phyloP scores from a whole-genome alignment of 2,113 vertebrate species.

The Macrotis lagotis region DNA sequence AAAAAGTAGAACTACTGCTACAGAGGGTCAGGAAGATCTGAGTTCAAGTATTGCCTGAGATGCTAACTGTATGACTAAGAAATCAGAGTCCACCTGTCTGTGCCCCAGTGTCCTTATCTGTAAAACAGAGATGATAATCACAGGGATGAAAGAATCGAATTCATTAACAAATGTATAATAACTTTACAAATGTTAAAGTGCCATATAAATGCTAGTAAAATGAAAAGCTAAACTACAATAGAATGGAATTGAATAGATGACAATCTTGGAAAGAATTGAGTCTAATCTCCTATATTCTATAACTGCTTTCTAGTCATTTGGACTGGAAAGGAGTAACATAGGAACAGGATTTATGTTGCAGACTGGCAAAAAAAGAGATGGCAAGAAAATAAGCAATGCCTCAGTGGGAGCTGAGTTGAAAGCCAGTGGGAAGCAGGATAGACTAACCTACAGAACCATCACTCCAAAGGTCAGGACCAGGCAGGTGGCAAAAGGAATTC shows the following conservation, averaged over 20 bases:
- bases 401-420: not conserved
- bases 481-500: not conserved
- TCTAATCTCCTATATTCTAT: not conserved
- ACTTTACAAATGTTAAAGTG: not conserved
- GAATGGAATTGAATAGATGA: not conserved
- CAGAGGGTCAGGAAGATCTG: not conserved
- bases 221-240: not conserved
- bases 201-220: no score
- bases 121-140: not conserved
- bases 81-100: not conserved
- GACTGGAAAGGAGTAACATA: not conserved
- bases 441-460: not conserved
- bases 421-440: not conserved
- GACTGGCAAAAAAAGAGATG: not conserved
- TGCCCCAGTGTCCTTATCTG: not conserved
- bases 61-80: not conserved
- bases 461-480: not conserved
- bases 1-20: not conserved
- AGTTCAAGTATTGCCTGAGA: not conserved
- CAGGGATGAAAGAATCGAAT: not conserved
- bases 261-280: conserved; percentile 2
- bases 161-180: not conserved
- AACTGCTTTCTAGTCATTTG: conserved; percentile 3
- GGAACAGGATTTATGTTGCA: not conserved
- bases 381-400: conserved; percentile 12